Evolutionary conservation across 2,797 vertebrate genomes (phyloP).

Genomic region (Esox lucius): DNA sequence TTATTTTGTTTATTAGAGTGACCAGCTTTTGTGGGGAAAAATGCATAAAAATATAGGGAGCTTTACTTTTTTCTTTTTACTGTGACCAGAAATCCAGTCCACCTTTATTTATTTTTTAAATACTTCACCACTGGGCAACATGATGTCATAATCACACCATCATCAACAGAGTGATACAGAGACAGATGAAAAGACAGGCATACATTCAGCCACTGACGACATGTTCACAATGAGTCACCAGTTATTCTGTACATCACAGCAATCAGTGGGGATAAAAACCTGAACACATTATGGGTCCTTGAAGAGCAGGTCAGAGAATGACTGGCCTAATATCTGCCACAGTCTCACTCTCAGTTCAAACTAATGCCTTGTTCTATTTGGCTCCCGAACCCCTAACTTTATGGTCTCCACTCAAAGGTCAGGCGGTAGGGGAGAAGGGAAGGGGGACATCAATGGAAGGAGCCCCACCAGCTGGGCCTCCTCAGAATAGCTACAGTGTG

Average conservation of each 20-base stretch:
- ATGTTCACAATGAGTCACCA: slow-evolving; percentile 15
- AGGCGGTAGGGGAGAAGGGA: background rate
- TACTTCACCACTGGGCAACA: background rate
- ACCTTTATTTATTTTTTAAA: no score
- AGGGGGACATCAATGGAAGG: slow-evolving; percentile 7
- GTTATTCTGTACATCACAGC: slow-evolving; percentile 18
- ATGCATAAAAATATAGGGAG: no score
- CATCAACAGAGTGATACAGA: slow-evolving; percentile 24
- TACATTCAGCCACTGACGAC: background rate
- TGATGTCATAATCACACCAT: background rate
- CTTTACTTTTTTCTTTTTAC: no score
- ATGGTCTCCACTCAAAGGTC: background rate
- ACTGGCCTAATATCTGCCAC: background rate
- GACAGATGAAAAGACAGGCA: background rate
- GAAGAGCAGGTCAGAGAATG: background rate
- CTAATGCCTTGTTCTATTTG: slow-evolving; percentile 3
- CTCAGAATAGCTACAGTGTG: background rate
- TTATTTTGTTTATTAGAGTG: no score
- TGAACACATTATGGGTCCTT: background rate
- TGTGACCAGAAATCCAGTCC: no score
- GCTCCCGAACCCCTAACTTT: background rate
- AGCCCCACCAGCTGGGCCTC: background rate
- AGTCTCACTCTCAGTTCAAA: slow-evolving; percentile 12
- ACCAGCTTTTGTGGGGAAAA: no score
- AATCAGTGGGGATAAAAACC: background rate